A percentile compares a stretch with the other conserved stretches of the same genome.
These are phyloP conservation scores for Ctenoplectra terminalis DNA, from an alignment of 1,140 invertebrate species.

Conservation along the genomic window DNA sequence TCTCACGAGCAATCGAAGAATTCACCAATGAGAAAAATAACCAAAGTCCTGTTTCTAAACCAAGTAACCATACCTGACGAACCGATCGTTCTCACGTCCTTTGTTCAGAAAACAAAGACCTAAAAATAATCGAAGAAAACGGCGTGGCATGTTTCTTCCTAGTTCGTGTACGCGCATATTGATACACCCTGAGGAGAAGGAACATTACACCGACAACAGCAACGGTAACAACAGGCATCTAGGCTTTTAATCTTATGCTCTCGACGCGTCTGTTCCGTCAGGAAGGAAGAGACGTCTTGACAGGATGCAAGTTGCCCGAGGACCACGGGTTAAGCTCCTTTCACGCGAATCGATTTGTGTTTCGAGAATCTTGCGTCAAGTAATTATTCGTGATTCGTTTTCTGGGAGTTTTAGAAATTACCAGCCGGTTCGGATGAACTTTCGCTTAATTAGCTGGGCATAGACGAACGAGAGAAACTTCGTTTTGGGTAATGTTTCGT, in stretches of 20 bases:
- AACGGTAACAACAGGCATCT: too few species aligned
- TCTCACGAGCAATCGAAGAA: neutral
- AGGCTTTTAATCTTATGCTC: slow-evolving; percentile 45
- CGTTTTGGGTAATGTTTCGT: neutral
- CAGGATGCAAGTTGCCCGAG: neutral
- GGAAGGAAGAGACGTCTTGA: too few species aligned
- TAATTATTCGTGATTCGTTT: neutral
- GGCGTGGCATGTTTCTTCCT: slow-evolving; percentile 8
- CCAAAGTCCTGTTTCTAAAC: neutral
- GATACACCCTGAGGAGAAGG: neutral
- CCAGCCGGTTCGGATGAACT: neutral
- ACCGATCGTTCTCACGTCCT: neutral
- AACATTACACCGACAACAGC: too few species aligned
- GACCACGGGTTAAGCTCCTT: neutral
- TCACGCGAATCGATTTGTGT: neutral
- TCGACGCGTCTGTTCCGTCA: too few species aligned
- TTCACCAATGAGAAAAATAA: neutral
- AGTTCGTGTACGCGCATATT: slow-evolving; percentile 25
- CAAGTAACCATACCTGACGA: too few species aligned
- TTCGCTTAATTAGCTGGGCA: neutral
- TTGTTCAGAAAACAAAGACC: neutral
- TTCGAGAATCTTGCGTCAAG: neutral
- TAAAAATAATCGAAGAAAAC: slow-evolving; percentile 1
- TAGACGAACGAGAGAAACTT: neutral
- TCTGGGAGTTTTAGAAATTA: neutral